Evolutionary conservation across 2,113 vertebrate species (phyloP).

Genomic region (Dicerorhinus sumatrensis): DNA sequence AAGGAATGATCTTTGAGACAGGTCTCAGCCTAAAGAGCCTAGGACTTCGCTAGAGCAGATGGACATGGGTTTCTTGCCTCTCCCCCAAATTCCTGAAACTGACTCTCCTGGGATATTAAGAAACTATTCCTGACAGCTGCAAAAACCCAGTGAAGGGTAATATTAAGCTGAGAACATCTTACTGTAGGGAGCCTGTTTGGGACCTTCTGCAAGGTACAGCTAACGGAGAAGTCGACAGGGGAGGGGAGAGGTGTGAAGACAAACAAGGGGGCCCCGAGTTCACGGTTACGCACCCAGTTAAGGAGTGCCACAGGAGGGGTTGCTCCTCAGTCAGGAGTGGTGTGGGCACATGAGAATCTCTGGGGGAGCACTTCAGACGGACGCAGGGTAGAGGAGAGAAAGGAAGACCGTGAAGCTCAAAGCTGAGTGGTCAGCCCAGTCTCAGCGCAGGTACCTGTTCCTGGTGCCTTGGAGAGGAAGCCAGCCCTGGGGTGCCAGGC

Average conservation of each 20-base stretch:
- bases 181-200: background rate
- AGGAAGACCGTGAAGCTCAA: background rate
- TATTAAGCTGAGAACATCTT: background rate
- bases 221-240: background rate
- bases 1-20: background rate
- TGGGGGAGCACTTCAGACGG: background rate
- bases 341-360: background rate
- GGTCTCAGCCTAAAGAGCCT: background rate
- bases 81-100: background rate
- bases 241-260: background rate
- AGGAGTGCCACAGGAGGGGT: background rate
- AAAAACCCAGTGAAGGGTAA: background rate
- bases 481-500: background rate
- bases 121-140: background rate
- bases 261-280: background rate
- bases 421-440: background rate
- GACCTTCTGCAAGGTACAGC: background rate
- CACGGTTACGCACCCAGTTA: background rate
- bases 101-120: background rate
- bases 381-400: background rate
- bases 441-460: background rate
- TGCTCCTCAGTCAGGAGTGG: background rate
- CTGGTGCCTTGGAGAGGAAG: background rate
- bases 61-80: background rate
- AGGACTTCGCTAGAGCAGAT: background rate